Percentiles rank a stretch among this genome's conserved stretches.
Conservation (phyloP, 2,888 invertebrate species). For the Oithona nana region DNA sequence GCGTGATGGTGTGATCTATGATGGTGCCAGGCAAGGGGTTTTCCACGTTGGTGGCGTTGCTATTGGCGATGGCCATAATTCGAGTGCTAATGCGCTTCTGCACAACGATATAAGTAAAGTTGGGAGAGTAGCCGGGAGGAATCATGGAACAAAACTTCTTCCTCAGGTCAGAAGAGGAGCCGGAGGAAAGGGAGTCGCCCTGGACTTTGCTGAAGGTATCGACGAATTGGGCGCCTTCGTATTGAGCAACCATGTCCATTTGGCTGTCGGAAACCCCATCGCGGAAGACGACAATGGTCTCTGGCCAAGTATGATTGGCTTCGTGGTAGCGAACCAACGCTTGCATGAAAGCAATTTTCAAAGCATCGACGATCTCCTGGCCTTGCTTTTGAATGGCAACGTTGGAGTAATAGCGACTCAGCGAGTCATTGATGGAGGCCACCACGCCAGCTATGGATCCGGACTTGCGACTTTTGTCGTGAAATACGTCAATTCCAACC, state of each 20-base stretch:
- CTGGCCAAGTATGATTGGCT: slow-evolving; percentile 46
- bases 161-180: background rate
- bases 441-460: slow-evolving; percentile 58
- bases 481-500: slow-evolving; percentile 71
- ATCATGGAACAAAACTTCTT: background rate
- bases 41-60: slow-evolving; percentile 26
- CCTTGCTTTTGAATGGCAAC: background rate
- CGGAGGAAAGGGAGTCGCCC: background rate
- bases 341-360: slow-evolving; percentile 46
- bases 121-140: slow-evolving; percentile 29
- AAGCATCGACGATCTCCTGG: slow-evolving; percentile 53
- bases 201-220: background rate
- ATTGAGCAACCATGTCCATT: slow-evolving; percentile 44
- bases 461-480: slow-evolving; percentile 42
- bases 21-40: slow-evolving; percentile 74
- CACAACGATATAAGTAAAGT: slow-evolving; percentile 58
- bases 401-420: slow-evolving; percentile 39
- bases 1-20: slow-evolving; percentile 58
- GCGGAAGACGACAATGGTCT: slow-evolving; percentile 63
- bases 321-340: slow-evolving; percentile 22
- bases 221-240: slow-evolving; percentile 41
- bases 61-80: slow-evolving; percentile 36
- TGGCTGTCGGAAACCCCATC: slow-evolving; percentile 87
- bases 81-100: slow-evolving; percentile 80
- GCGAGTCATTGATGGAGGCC: slow-evolving; percentile 48